Base-by-base conservation (phyloP, 2,888 invertebrate species). In the Lepidochrysops patricia region DNA sequence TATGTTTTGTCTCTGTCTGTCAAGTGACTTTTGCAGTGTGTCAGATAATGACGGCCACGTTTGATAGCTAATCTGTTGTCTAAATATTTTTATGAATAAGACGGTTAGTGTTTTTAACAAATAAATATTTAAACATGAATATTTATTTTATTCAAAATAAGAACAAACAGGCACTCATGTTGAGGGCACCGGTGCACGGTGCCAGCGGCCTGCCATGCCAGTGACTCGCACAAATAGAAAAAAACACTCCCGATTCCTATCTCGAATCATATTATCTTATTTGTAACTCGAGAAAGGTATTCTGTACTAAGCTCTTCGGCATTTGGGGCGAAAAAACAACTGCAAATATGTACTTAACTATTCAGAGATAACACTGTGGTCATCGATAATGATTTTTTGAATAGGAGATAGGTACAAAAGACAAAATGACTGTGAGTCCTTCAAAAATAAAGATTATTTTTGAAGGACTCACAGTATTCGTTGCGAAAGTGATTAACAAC, bases 221-320 rank as follows among this genome's bases (percentile, higher is more conserved):
- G 58, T 67, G 69, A 69, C 64, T 68, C 67, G 68, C 62, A 64
- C 57, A 59, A 59, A 61, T 49, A 60, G 63, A 66, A 72, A 71
- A 69, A 67, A 52, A 52, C 15, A 26, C 29, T 13, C 52, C 52
- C 27, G 60, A 61, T 63, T 67, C 62, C 69, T 75, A 77, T 77
- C 75, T 73, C 63, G 60, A 66, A 70, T 70, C 70, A 66, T 64
- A 67, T 76, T 80, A 77, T 78, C 77, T 73, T 65, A 70, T 75
- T 71, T 76, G 82, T 82, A 82, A 82, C 73, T 75, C 68, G 79
- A 82, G 75, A 76, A 69, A 68, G 71, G 68, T 68, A 72, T 71
- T 74, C 73, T 73, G 73, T 74, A 75, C 66, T 65, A 61, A 64
- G 60, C 56, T 63, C 63, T 59, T 64, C 61, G 67, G 64, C 64